Evolutionary conservation across 1,140 invertebrate species (phyloP), one percentile per base, ranked within the genome.

Genomic region (Drosophila kanapiae): DNA sequence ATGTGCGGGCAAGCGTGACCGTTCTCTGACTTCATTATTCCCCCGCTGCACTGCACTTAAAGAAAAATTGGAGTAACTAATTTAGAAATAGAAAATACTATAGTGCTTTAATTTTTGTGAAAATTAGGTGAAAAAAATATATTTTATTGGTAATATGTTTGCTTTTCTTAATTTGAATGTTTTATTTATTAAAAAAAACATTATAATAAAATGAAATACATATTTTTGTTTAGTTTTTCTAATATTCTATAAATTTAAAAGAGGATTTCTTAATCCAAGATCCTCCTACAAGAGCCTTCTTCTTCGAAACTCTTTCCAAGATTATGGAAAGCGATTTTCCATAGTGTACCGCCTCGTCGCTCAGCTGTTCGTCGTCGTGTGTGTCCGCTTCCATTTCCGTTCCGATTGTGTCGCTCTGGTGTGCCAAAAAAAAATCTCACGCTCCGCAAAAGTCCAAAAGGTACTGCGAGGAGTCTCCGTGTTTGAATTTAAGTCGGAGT

Each of bases 21-120:
- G 67, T 88, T 87, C 87, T 84, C 87, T 84, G 83, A 87, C 83
- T 83, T 87, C 80, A 87, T 88, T 86, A 79, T 79, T 23, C 37
- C 61, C 45, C 53, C 38, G 5, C 18, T 23, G 45, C 59, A 68
- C 14, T 27, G 16, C 42, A 35, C 60, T 65, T 6, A 5, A 11
- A 57, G 18, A 57, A 54, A 53, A 18, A 10, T 18, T 18, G 43
- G n/a, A n/a, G n/a, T n/a, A 8, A 33, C 5, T 16, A n/a, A n/a
- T n/a, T n/a, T n/a, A n/a, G n/a, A n/a, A n/a, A n/a, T n/a, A n/a
- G n/a, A n/a, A n/a, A n/a, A n/a, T n/a, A n/a, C n/a, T n/a, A n/a
- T n/a, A n/a, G n/a, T n/a, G n/a, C n/a, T n/a, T n/a, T n/a, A n/a
- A n/a, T n/a, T n/a, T n/a, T n/a, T n/a, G n/a, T n/a, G n/a, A n/a